These are phyloP conservation scores for Rhizoglyphus robini DNA, from an alignment of 1,140 invertebrate genomes.

Conservation along the genomic window DNA sequence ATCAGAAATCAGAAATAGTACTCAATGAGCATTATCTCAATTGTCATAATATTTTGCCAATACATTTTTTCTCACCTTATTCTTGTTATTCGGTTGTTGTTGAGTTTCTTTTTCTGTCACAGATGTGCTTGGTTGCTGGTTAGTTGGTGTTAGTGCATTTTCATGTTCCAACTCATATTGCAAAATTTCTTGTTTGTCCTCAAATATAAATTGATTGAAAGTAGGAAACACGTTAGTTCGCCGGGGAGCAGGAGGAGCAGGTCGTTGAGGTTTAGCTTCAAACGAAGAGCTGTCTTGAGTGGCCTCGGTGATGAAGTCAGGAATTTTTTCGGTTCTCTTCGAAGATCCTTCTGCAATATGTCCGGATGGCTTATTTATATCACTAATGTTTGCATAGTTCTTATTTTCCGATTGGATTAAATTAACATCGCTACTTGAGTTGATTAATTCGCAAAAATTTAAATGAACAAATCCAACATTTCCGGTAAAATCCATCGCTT, in stretches of 20 bases:
- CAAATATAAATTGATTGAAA: slow-evolving; percentile 7
- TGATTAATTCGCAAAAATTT: slow-evolving; percentile 26
- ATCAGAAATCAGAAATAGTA: background rate
- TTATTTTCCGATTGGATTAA: background rate
- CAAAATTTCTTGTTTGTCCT: slow-evolving; percentile 2
- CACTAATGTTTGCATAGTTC: background rate
- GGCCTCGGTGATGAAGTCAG: background rate
- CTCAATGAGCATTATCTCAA: background rate
- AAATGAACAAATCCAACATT: slow-evolving; percentile 27
- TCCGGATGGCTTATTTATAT: too few species aligned
- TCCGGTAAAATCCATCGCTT: slow-evolving; percentile 26
- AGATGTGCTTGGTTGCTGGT: background rate
- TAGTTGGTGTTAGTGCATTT: background rate
- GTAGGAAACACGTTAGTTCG: slow-evolving; percentile 6
- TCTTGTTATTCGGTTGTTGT: background rate
- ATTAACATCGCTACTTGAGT: background rate
- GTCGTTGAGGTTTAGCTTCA: background rate
- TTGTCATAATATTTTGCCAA: too few species aligned
- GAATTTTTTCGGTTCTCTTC: too few species aligned
- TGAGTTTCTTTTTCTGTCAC: background rate
- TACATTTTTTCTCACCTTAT: background rate
- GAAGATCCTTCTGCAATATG: too few species aligned
- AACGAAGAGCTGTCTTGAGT: too few species aligned
- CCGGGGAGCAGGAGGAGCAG: background rate
- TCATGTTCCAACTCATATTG: slow-evolving; percentile 10